Percentiles rank a stretch among this genome's conserved stretches.
These are phyloP conservation scores for Lontra canadensis DNA, from an alignment of 2,113 vertebrate genomes.

Conservation along the genomic window DNA sequence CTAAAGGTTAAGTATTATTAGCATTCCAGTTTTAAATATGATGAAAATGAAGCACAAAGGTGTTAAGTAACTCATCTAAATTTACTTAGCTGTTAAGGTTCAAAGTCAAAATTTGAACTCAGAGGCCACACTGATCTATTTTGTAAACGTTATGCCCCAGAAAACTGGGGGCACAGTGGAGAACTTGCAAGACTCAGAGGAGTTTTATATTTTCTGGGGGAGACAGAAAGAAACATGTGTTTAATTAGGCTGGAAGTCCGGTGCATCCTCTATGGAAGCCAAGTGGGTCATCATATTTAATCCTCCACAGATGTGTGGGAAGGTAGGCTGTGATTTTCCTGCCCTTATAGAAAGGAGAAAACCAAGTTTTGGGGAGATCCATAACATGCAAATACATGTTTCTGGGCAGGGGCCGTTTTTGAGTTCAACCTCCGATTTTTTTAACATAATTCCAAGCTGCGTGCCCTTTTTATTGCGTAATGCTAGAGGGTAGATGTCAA, in stretches of 20 bases:
- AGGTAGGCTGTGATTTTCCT: background rate
- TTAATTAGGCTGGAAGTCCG: background rate
- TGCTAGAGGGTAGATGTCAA: background rate
- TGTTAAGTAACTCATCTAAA: background rate
- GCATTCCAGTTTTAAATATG: background rate
- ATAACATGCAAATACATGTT: background rate
- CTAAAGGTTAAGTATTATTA: background rate
- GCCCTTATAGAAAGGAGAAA: background rate
- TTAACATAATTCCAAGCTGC: background rate
- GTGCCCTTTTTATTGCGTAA: background rate
- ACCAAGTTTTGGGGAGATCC: background rate
- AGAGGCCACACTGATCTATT: background rate
- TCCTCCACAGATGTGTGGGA: background rate
- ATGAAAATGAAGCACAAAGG: background rate
- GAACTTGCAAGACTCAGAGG: background rate
- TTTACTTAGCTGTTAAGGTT: background rate
- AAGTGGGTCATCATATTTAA: background rate
- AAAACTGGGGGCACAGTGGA: background rate
- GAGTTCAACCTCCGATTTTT: background rate
- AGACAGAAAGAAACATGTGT: background rate
- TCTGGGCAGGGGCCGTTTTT: background rate
- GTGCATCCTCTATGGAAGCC: background rate
- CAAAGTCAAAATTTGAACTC: background rate
- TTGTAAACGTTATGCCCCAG: background rate
- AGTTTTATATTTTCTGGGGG: background rate